Evolutionary conservation across 1,140 invertebrate genomes (phyloP).

Genomic region (Melipona quadrifasciata): DNA sequence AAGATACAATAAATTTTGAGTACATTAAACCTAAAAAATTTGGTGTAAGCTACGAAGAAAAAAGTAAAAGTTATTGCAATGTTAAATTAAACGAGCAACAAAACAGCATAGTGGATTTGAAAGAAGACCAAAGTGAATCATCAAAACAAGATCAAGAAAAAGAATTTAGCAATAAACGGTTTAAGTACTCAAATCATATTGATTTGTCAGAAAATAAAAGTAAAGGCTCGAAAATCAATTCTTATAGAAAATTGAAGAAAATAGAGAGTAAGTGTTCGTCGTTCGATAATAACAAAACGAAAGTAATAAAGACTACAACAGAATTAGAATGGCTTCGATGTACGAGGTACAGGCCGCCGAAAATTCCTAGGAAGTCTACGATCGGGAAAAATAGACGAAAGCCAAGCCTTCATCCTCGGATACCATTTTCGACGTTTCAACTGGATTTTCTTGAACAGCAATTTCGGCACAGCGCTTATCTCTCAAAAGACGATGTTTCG

Average conservation of each 20-base stretch:
- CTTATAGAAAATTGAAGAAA: neutral
- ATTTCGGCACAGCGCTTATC: conserved; percentile 84
- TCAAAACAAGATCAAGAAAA: neutral
- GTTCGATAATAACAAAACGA: neutral
- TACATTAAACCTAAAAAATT: neutral
- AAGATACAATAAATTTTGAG: neutral
- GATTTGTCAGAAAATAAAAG: neutral
- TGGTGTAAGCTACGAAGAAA: neutral
- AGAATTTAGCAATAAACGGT: neutral
- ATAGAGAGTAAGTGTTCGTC: neutral
- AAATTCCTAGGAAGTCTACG: conserved; percentile 85
- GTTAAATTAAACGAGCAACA: neutral
- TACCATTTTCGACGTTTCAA: conserved; percentile 85
- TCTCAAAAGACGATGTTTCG: conserved; percentile 78
- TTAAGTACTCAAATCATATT: neutral
- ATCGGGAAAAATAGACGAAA: conserved; percentile 78
- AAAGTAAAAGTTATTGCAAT: neutral
- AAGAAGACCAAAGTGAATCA: neutral
- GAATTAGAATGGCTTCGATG: conserved; percentile 86
- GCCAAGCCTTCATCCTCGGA: conserved; percentile 84
- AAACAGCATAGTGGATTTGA: neutral
- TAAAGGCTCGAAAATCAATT: neutral
- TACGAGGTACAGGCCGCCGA: conserved; percentile 88
- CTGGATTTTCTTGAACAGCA: conserved; percentile 83
- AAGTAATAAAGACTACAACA: too few species aligned